Evolutionary conservation across 2,888 invertebrate species (phyloP), one percentile per base, ranked within the genome.

Genomic region (Apodemia hepburni): DNA sequence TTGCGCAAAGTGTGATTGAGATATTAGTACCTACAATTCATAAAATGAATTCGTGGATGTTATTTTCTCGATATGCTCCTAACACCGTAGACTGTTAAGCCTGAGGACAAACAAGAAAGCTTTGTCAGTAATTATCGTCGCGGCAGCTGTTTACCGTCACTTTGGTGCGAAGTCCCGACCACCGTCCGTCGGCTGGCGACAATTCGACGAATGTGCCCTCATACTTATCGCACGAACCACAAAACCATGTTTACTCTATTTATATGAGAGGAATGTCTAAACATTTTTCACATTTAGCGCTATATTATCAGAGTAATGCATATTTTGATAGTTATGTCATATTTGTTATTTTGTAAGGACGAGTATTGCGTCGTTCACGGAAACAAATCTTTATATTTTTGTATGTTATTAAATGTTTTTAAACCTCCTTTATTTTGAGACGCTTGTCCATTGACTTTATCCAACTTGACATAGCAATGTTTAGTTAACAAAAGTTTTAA

Each of bases 81-180:
- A 66, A 66, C 69, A 67, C 66, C 75, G 71, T 75, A 65, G 71
- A 70, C 75, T 74, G 82, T 77, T 88, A 87, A 88, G 79, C 76
- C 76, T 75, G 76, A 73, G 74, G 65, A 69, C 77, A 87, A 86
- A 89, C 77, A 87, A 60, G 66, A 71, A 72, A 80, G 80, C 87
- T 84, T 89, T 89, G 91, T 88, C 81, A 79, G 87, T 85, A 82
- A 90, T 88, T 90, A 88, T 81, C 86, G 79, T 70, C 70, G 78
- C 84, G 74, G 90, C 87, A 85, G 85, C 87, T 86, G 84, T 91
- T 88, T 84, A 77, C 75, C 74, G 70, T 78, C 89, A 86, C 87
- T 80, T 85, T 73, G 83, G 91, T 89, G 91, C 83, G 87, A 91
- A 89, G 84, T 83, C 84, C 79, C 91, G 91, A 91, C 91, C 91